Conservation (phyloP, 2,113 vertebrate species). For the Rhegmatorhina hoffmannsi region DNA sequence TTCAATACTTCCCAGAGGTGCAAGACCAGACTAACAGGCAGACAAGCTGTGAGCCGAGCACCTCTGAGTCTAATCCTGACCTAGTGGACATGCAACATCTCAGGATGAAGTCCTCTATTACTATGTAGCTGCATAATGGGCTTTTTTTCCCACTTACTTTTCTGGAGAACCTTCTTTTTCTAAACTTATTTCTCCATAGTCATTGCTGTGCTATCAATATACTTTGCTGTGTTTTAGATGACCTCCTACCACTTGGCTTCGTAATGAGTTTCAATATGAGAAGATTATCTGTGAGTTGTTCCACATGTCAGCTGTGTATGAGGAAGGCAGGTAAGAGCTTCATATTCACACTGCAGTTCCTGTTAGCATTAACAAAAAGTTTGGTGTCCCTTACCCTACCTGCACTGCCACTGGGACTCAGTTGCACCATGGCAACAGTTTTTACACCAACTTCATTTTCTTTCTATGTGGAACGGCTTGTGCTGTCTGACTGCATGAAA, state of each 20-base stretch:
- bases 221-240: background rate
- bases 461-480: background rate
- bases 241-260: background rate
- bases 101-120: background rate
- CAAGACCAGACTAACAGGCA: background rate
- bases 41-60: background rate
- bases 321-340: background rate
- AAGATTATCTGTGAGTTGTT: background rate
- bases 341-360: background rate
- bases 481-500: background rate
- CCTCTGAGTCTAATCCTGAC: background rate
- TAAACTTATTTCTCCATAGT: background rate
- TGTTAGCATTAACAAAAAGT: background rate
- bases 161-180: background rate
- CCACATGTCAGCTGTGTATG: background rate
- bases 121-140: background rate
- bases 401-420: background rate
- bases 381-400: background rate
- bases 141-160: background rate
- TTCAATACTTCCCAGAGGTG: background rate
- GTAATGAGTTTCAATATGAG: background rate
- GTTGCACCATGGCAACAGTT: background rate
- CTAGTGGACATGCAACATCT: accelerated
- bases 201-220: background rate
- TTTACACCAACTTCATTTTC: background rate